Evolutionary conservation across 2,113 vertebrate species (phyloP), one percentile per base, ranked within the genome.

Genomic region (Neoarius graeffei): DNA sequence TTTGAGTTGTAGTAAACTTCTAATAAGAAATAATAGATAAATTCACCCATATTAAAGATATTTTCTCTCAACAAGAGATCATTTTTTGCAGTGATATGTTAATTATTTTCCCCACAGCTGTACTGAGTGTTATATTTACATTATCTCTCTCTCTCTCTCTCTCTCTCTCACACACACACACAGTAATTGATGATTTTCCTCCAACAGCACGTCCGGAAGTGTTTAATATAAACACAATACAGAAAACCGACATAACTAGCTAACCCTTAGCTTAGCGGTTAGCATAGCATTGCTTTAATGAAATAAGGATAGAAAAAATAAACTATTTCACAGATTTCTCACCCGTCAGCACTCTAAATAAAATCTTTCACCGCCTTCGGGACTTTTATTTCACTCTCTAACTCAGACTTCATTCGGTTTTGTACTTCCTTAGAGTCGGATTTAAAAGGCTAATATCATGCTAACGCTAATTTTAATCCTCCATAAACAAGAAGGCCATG

Each of bases 381-480:
- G 2, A 35, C 54, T 81, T 81, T 81, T 7, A 14, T 35, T 57
- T 42, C 83, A 35, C 5, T 54, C 42, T 67, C 15, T 35, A 42
- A 42, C 27, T 4, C 50, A 84, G 17, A 71, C 14, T 54, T 66
- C 2, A 42, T 42, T 42, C 42, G 42, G 5, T 2, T n/a, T 66
- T 23, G 3, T 5, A 74, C 7, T 42, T 35, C 17, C 7, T 11
- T 19, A 52, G 4, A 84, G 52, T 56, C 8, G 4, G 7, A 56
- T 64, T 77, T 77, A 19, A 15, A 54, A 35, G 6, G 13, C 8
- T 83, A 66, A 76, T 77, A 8, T 30, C 1, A 5, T 30, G 77
- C 54, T 81, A 81, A 81, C 14, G 77, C 54, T 81, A 81, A 59
- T 30, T 27, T 17, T 30, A 59, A 81, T 80, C 54, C n/a, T 59